Percentiles rank a stretch among this genome's conserved stretches.
phyloP scores from a whole-genome alignment of 2,888 invertebrate species.

The Agrochola circellaris region DNA sequence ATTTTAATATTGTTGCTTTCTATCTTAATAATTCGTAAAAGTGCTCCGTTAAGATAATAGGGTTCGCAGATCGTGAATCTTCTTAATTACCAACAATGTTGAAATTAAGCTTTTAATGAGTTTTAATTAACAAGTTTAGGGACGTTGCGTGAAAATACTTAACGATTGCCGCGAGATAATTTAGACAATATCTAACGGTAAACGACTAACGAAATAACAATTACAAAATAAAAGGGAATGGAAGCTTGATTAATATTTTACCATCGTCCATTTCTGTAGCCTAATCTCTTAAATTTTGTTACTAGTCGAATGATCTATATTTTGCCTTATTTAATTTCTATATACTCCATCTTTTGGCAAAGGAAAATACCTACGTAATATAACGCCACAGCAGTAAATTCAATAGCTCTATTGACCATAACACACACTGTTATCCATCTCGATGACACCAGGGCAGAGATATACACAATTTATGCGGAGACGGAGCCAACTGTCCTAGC shows the following conservation, averaged over 20 bases:
- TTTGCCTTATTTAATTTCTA: neutral
- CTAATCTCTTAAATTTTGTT: neutral
- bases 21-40: conserved; percentile 84
- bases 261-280: neutral
- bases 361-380: conserved; percentile 1
- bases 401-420: conserved; percentile 52
- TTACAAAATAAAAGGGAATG: conserved; percentile 35
- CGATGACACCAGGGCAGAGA: conserved; percentile 67
- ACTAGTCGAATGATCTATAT: neutral
- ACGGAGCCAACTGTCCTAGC: conserved; percentile 69
- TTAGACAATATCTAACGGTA: conserved; percentile 67
- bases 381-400: conserved; percentile 36
- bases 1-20: conserved; percentile 80
- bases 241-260: conserved; percentile 24
- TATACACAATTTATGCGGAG: conserved; percentile 70
- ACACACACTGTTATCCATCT: conserved; percentile 58
- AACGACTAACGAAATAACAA: conserved; percentile 51
- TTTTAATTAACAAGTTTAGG: conserved; percentile 89
- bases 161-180: conserved; percentile 76
- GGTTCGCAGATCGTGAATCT: conserved; percentile 88
- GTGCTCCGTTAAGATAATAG: conserved; percentile 84
- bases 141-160: conserved; percentile 82
- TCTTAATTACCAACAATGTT: conserved; percentile 89
- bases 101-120: conserved; percentile 89
- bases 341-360: conserved; percentile 11